Evolutionary conservation across 1,140 invertebrate species (phyloP), one percentile per base, ranked within the genome.

Genomic region (Drusus annulatus): DNA sequence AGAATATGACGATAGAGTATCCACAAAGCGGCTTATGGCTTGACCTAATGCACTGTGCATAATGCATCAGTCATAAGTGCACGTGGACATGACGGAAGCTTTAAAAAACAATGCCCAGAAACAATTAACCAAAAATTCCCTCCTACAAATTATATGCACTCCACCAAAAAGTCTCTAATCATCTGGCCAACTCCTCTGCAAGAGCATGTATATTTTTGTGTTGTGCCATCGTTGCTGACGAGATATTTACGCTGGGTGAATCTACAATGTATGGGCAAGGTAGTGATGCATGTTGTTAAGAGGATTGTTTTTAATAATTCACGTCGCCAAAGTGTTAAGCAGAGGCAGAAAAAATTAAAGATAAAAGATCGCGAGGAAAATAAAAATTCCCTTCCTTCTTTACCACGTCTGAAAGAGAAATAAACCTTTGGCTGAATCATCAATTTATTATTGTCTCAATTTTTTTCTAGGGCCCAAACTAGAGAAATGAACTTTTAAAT

Each of bases 41-140:
- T 58, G 74, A 36, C 52, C 56, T 62, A 76, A 76, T 76, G 74
- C 58, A 76, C 31, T 45, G 28, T 76, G 58, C 60, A 76, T 76
- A 50, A 76, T 76, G 74, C 74, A 76, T 36, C 31, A 50, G 21
- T 7, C 21, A 10, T 60, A 76, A 76, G 74, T 76, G 74, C 74
- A 76, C 16, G 58, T 16, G 25, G 74, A 76, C 74, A 76, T 62
- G 45, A 16, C 51, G 0, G 45, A 51, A 71, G 13, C 68, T 63
- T 71, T 19, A 17, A 50, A 52, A 71, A 71, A 65, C 58, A 6
- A 17, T 23, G 13, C 36, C 5, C 25, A 28, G 25, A 28, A 28
- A 28, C 25, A 28, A 28, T 28, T 28, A 28, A 51, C 8, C 23
- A 19, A 71, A 17, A 51, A 52, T 50, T 23, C 19, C 15, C 52